A percentile compares a stretch with the other conserved stretches of the same genome.
phyloP scores from a whole-genome alignment of 2,797 vertebrate species.

The Sarcophilus harrisii region DNA sequence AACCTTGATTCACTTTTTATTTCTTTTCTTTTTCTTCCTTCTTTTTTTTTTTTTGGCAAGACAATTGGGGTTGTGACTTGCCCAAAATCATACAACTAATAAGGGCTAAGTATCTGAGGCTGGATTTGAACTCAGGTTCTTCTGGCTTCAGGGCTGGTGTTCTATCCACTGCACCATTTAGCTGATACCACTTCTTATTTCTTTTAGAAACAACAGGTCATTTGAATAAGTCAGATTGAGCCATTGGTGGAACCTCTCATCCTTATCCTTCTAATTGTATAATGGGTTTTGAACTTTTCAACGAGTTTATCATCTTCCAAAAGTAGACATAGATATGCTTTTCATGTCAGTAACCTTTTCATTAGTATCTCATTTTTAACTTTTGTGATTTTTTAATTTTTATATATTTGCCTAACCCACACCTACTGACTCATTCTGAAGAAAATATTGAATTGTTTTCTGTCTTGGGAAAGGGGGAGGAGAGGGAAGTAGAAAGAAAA shows the following conservation, averaged over 20 bases:
- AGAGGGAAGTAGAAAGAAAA: not conserved
- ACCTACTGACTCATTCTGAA: not conserved
- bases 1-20: not conserved
- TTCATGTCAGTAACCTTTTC: not conserved
- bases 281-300: not conserved
- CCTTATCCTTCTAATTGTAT: not conserved
- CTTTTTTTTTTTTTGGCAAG: too few species aligned
- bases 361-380: not conserved
- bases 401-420: not conserved
- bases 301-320: not conserved
- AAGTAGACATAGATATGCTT: not conserved
- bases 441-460: not conserved
- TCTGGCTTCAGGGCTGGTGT: too few species aligned
- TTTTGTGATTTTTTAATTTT: not conserved
- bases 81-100: too few species aligned
- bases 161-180: too few species aligned
- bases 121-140: too few species aligned
- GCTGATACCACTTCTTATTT: not conserved
- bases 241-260: not conserved
- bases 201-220: not conserved
- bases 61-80: too few species aligned
- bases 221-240: not conserved
- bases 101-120: too few species aligned
- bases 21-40: too few species aligned
- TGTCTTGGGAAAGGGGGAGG: not conserved